Evolutionary conservation across 2,888 invertebrate species (phyloP).

Genomic region (Asteroscopus sphinx): DNA sequence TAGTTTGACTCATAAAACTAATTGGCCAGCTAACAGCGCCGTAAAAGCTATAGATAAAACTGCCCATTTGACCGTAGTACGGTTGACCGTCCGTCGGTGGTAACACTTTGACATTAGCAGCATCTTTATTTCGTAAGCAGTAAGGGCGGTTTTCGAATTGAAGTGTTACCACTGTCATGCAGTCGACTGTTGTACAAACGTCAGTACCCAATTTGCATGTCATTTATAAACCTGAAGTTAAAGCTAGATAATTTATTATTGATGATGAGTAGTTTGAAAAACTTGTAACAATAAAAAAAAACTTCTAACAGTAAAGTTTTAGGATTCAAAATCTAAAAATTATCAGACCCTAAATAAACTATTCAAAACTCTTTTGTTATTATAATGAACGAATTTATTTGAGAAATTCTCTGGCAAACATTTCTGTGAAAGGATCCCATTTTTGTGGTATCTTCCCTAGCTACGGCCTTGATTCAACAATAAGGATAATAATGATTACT

Average conservation of each 20-base stretch:
- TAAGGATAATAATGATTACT: conserved; percentile 16
- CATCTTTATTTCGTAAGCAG: too few species aligned
- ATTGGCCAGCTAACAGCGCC: conserved; percentile 36
- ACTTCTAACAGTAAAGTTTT: conserved; percentile 6
- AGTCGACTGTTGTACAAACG: conserved; percentile 14
- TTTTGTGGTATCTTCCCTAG: conserved; percentile 1
- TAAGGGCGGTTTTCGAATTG: too few species aligned
- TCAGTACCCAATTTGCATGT: conserved; percentile 43
- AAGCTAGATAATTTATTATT: not conserved
- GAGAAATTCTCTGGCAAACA: conserved; percentile 10
- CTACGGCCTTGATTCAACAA: conserved; percentile 6
- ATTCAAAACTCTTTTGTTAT: conserved; percentile 2
- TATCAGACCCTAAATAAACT: conserved; percentile 3
- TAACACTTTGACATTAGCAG: too few species aligned
- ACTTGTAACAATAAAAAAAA: conserved; percentile 3
- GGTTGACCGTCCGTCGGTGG: too few species aligned
- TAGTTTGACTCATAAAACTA: conserved; percentile 37
- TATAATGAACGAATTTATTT: not conserved
- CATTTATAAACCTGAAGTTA: conserved; percentile 14
- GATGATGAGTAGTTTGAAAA: not conserved
- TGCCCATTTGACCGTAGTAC: conserved; percentile 16
- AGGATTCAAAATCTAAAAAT: not conserved
- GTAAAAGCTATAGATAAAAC: conserved; percentile 29
- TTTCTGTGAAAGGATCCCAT: conserved; percentile 16
- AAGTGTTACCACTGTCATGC: too few species aligned